Conservation (phyloP, 2,888 invertebrate species). For the Gari tellinella region DNA sequence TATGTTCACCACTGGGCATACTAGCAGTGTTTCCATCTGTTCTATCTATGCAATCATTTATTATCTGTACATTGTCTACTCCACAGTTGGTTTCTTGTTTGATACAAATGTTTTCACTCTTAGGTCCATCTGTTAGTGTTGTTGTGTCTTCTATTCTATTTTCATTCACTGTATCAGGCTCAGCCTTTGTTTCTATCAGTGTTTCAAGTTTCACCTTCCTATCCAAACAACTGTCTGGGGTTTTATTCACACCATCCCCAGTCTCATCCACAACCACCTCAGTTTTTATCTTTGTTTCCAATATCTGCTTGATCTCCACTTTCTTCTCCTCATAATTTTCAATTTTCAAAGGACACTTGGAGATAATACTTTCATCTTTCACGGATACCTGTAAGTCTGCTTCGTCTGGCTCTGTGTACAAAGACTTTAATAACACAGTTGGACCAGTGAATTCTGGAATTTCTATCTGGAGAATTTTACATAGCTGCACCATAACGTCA, state of each 20-base stretch:
- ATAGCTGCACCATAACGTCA: constrained; percentile 86
- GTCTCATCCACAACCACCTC: neutral
- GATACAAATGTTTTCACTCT: no score
- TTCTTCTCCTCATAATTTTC: constrained; percentile 14
- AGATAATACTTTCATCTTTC: constrained; percentile 34
- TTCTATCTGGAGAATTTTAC: constrained; percentile 89
- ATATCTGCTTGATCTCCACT: neutral
- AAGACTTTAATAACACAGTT: constrained; percentile 66
- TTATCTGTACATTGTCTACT: no score
- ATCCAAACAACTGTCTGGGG: no score
- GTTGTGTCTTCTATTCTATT: no score
- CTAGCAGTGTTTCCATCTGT: no score
- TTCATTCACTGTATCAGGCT: no score
- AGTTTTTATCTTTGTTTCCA: neutral
- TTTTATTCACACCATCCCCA: neutral
- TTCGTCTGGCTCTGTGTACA: constrained; percentile 63
- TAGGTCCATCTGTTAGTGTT: no score
- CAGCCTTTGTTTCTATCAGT: no score
- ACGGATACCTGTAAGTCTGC: constrained; percentile 49
- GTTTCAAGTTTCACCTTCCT: no score
- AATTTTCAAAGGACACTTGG: constrained; percentile 5
- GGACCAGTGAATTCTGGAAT: constrained; percentile 89
- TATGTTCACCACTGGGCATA: no score
- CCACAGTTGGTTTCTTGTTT: no score
- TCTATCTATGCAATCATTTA: no score